A percentile compares a stretch with the other conserved stretches of the same genome.
phyloP scores from a whole-genome alignment of 2,113 vertebrate species.

The Maccullochella peelii region DNA sequence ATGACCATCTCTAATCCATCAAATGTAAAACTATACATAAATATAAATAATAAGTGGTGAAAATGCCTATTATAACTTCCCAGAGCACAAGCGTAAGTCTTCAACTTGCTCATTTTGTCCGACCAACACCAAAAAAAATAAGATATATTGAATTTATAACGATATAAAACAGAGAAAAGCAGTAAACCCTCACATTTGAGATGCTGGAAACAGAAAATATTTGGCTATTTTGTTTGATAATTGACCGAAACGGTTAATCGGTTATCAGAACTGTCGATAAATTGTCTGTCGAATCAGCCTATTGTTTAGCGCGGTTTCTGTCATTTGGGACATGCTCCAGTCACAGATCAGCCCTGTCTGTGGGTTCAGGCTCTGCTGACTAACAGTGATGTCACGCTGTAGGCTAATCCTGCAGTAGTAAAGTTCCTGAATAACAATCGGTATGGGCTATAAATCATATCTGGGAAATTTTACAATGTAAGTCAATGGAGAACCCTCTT shows the following conservation, averaged over 20 bases:
- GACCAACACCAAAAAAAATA: not conserved
- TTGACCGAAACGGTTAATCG: not conserved
- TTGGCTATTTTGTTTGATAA: not conserved
- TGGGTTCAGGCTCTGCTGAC: slow-evolving; percentile 29
- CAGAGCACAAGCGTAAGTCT: not conserved
- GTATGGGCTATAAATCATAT: no score
- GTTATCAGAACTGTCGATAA: not conserved
- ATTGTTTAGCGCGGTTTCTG: not conserved
- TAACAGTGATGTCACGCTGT: slow-evolving; percentile 41
- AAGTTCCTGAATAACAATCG: no score
- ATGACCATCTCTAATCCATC: not conserved
- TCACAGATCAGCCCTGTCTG: not conserved
- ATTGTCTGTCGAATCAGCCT: no score
- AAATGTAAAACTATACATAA: not conserved
- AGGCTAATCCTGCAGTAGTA: not conserved
- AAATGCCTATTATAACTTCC: not conserved
- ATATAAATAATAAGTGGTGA: not conserved
- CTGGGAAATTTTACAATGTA: no score
- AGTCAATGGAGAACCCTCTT: no score
- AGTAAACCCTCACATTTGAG: no score
- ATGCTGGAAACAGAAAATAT: not conserved
- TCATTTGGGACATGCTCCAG: not conserved
- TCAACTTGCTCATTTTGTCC: not conserved
- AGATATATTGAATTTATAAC: not conserved
- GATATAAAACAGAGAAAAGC: no score